Percentiles rank a stretch among this genome's conserved stretches.
These are phyloP conservation scores for Avahi laniger DNA, from an alignment of 2,797 vertebrate species.

Conservation along the genomic window DNA sequence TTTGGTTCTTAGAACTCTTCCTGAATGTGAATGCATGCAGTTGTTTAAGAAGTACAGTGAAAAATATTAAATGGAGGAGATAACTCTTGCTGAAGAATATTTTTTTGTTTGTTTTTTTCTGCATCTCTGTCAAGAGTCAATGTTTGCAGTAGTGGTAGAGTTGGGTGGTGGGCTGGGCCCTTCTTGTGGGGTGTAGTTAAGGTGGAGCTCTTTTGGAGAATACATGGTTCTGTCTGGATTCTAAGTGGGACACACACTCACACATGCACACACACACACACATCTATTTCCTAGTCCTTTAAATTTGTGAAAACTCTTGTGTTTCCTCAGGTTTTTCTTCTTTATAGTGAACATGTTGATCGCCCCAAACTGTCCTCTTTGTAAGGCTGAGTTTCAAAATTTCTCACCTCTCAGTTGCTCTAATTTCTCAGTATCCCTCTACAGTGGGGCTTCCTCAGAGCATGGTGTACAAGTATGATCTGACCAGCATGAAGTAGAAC, in stretches of 20 bases:
- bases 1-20: slow-evolving; percentile 7
- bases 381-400: background rate
- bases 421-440: background rate
- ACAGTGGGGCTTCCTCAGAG: background rate
- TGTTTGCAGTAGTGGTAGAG: background rate
- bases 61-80: background rate
- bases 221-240: background rate
- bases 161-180: background rate
- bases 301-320: background rate
- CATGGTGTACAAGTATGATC: background rate
- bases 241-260: background rate
- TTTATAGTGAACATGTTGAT: background rate
- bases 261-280: background rate
- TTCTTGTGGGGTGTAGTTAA: background rate
- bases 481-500: background rate
- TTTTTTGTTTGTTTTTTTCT: background rate
- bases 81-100: background rate
- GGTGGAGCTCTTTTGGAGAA: background rate
- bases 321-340: background rate
- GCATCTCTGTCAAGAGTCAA: background rate
- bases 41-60: background rate
- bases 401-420: background rate
- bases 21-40: background rate
- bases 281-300: background rate
- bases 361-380: background rate